Evolutionary conservation across 2,113 vertebrate species (phyloP).

Genomic region (Nothobranchius furzeri): DNA sequence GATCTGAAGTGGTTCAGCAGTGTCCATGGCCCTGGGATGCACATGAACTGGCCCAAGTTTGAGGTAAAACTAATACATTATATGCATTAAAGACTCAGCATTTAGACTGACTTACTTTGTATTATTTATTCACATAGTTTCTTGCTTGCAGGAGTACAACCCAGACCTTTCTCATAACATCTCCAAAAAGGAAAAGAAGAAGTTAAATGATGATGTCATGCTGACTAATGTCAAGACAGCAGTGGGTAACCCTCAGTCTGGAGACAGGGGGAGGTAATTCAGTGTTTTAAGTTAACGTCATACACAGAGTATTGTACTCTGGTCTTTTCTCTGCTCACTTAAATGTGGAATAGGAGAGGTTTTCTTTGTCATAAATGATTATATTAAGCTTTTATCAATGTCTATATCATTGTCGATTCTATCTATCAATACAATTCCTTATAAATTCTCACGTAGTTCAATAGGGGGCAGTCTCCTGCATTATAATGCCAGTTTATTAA

Average conservation of each 20-base stretch:
- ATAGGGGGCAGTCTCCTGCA: too few species aligned
- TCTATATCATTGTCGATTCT: too few species aligned
- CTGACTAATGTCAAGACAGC: constrained; percentile 78
- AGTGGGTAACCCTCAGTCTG: constrained; percentile 75
- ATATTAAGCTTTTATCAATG: too few species aligned
- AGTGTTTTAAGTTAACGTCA: too few species aligned
- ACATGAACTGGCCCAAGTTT: constrained; percentile 97
- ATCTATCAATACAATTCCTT: too few species aligned
- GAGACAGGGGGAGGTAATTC: constrained; percentile 86
- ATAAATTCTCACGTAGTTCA: too few species aligned
- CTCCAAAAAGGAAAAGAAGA: constrained; percentile 89
- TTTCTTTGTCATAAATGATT: too few species aligned
- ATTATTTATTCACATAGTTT: background rate
- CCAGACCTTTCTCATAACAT: constrained; percentile 87
- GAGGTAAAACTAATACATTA: constrained; percentile 80
- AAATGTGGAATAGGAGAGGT: too few species aligned
- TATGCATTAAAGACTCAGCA: background rate
- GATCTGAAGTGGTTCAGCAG: constrained; percentile 95
- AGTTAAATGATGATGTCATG: constrained; percentile 82
- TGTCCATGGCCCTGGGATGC: constrained; percentile 89
- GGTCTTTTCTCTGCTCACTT: background rate
- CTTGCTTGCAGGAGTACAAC: constrained; percentile 88
- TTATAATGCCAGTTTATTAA: too few species aligned
- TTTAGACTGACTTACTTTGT: background rate
- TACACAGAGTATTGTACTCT: background rate